These are phyloP conservation scores for Diadegma fenestrale DNA, from an alignment of 2,888 invertebrate genomes.

Conservation along the genomic window DNA sequence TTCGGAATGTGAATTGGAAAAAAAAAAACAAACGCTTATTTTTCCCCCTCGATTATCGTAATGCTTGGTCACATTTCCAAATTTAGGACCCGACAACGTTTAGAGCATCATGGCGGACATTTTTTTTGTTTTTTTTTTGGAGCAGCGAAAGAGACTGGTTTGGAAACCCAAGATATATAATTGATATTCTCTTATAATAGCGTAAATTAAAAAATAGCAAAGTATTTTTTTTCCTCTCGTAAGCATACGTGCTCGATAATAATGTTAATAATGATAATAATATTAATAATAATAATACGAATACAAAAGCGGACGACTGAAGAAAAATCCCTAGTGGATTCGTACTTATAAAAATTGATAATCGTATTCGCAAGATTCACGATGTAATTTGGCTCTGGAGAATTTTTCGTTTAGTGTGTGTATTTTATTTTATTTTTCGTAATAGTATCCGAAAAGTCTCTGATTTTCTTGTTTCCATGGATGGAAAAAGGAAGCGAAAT, in stretches of 20 bases:
- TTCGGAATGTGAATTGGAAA: slow-evolving; percentile 39
- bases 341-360: slow-evolving; percentile 47
- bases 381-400: slow-evolving; percentile 58
- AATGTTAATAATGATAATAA: slow-evolving; percentile 10
- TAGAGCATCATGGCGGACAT: slow-evolving; percentile 8
- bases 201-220: slow-evolving; percentile 52
- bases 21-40: background rate
- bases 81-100: background rate
- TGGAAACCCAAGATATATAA: slow-evolving; percentile 16
- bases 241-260: slow-evolving; percentile 42
- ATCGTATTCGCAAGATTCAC: slow-evolving; percentile 33
- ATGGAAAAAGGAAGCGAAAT: slow-evolving; percentile 39
- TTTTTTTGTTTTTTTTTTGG: slow-evolving; percentile 18
- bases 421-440: slow-evolving; percentile 16
- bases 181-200: slow-evolving; percentile 58
- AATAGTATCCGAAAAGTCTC: background rate
- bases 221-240: slow-evolving; percentile 22
- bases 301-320: slow-evolving; percentile 62
- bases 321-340: slow-evolving; percentile 51
- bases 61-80: slow-evolving; percentile 44
- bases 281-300: slow-evolving; percentile 59
- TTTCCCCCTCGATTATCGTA: slow-evolving; percentile 41
- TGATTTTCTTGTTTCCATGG: slow-evolving; percentile 5
- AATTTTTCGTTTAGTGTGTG: slow-evolving; percentile 27
- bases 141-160: slow-evolving; percentile 45